Evolutionary conservation across 2,888 invertebrate genomes (phyloP).

Genomic region (Ophioninae sp.): DNA sequence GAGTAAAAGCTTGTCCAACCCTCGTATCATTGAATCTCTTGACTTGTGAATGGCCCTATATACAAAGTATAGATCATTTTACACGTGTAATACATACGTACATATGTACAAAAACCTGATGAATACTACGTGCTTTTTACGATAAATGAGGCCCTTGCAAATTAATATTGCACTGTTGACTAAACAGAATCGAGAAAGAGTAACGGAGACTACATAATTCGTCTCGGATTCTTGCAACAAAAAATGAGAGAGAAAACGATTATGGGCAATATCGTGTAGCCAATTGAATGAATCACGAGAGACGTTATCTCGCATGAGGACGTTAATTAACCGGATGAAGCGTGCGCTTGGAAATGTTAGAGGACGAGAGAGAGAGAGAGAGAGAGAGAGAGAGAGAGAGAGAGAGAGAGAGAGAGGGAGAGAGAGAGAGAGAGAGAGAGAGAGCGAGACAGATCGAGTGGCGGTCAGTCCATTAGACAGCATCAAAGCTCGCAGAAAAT

Average conservation of each 20-base stretch:
- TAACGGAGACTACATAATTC: not conserved
- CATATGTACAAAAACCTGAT: not conserved
- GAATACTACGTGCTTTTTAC: not conserved
- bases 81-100: not conserved
- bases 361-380: too few relatives aligned
- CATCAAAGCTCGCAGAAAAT: constrained; percentile 32
- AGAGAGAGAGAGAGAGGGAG: too few relatives aligned
- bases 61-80: not conserved
- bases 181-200: not conserved
- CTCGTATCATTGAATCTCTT: too few relatives aligned
- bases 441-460: constrained; percentile 1
- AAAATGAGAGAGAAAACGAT: not conserved
- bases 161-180: not conserved
- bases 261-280: too few relatives aligned
- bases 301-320: constrained; percentile 18
- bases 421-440: not conserved
- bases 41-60: too few relatives aligned
- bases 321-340: constrained; percentile 31
- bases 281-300: not conserved
- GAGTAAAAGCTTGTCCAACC: too few relatives aligned
- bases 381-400: too few relatives aligned
- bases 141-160: too few relatives aligned
- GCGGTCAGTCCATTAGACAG: constrained; percentile 3
- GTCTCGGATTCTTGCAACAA: not conserved
- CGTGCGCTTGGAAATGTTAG: too few relatives aligned